Percentiles rank a stretch among this genome's conserved stretches.
Evolutionary conservation across 2,888 invertebrate genomes (phyloP).

Genomic region (Conus canariensis): DNA sequence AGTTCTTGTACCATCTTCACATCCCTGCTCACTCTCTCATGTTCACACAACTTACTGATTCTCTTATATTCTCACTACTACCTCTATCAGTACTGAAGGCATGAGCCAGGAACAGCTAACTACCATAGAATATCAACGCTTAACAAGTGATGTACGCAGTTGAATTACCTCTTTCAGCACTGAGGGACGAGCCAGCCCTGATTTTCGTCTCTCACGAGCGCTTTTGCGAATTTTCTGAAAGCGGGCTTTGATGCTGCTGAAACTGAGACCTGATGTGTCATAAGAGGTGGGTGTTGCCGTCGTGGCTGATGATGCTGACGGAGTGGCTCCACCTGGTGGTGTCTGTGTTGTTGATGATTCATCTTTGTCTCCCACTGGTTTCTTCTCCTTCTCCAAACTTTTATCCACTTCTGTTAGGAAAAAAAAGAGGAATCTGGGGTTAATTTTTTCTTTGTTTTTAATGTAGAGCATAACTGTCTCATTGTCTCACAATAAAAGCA

Average conservation of each 20-base stretch:
- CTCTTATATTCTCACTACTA: too few species aligned
- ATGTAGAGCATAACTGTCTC: too few species aligned
- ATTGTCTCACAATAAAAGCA: too few species aligned
- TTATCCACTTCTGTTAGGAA: slow-evolving; percentile 23
- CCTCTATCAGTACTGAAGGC: too few species aligned
- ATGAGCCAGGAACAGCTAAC: too few species aligned
- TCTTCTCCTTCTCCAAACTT: slow-evolving; percentile 21
- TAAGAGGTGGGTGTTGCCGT: not conserved
- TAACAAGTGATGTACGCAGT: too few species aligned
- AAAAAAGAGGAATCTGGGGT: not conserved
- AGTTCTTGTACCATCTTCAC: too few species aligned
- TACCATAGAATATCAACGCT: too few species aligned
- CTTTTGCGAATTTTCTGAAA: slow-evolving; percentile 64
- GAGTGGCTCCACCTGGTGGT: not conserved
- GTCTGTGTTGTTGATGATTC: not conserved
- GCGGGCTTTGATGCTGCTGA: slow-evolving; percentile 59
- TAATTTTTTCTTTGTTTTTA: too few species aligned
- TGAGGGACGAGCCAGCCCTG: slow-evolving; percentile 62
- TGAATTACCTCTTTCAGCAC: slow-evolving; percentile 72
- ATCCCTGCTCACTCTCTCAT: too few species aligned
- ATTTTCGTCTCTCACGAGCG: slow-evolving; percentile 56
- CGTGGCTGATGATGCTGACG: not conserved
- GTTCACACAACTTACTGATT: too few species aligned
- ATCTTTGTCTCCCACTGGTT: not conserved
- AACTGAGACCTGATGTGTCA: slow-evolving; percentile 47